These are phyloP conservation scores for Megalonaias nervosa DNA, from an alignment of 1,140 invertebrate species.

Conservation along the genomic window DNA sequence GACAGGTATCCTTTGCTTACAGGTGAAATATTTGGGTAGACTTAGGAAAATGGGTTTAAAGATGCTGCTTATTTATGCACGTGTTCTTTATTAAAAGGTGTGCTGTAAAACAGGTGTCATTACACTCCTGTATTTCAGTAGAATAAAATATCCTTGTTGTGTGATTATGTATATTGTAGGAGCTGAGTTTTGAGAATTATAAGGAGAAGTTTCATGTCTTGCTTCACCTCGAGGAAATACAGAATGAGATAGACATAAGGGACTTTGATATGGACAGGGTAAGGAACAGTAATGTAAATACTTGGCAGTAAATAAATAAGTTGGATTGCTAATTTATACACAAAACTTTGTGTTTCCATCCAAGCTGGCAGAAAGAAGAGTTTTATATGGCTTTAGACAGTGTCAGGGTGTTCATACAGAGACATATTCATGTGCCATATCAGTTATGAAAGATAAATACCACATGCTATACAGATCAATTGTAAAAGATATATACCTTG, in stretches of 20 bases:
- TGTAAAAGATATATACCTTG: too few relatives aligned
- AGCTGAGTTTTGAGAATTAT: conserved; percentile 64
- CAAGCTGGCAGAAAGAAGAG: too few relatives aligned
- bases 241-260: conserved; percentile 77
- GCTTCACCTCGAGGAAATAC: conserved; percentile 84
- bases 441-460: too few relatives aligned
- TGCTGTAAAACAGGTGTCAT: background rate
- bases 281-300: conserved; percentile 4
- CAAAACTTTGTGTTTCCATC: background rate
- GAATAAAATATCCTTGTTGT: background rate
- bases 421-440: too few relatives aligned
- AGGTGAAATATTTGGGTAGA: too few relatives aligned
- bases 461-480: too few relatives aligned
- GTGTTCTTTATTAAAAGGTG: too few relatives aligned
- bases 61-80: too few relatives aligned
- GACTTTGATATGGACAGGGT: conserved; percentile 81
- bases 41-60: too few relatives aligned
- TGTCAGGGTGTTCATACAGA: too few relatives aligned
- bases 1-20: too few relatives aligned
- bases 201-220: conserved; percentile 78
- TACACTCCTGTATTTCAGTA: background rate
- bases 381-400: too few relatives aligned
- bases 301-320: conserved; percentile 2
- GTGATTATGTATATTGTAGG: conserved; percentile 28
- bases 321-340: conserved; percentile 2